Percentiles rank a stretch among this genome's conserved stretches.
Conservation (phyloP, 2,113 vertebrate species). For the Suricata suricatta region DNA sequence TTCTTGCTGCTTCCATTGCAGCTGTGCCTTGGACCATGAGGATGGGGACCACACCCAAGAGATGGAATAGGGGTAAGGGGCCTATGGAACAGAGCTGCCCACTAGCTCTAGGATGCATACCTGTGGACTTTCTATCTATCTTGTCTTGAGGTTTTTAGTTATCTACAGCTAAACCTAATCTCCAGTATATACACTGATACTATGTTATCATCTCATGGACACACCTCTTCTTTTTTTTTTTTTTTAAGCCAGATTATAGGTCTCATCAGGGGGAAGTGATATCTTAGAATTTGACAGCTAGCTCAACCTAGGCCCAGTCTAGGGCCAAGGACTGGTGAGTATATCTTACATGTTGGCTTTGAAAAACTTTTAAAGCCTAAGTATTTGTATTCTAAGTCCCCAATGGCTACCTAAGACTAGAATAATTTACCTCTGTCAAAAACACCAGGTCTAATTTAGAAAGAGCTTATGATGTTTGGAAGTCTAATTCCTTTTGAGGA, state of each 20-base stretch:
- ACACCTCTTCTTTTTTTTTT: background rate
- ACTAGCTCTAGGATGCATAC: too few species aligned
- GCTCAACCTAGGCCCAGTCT: background rate
- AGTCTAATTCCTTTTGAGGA: background rate
- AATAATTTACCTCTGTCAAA: background rate
- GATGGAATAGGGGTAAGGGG: background rate
- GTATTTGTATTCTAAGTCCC: background rate
- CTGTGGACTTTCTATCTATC: background rate
- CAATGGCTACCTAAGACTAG: background rate
- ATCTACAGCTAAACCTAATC: background rate
- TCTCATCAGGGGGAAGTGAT: background rate
- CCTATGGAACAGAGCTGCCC: background rate
- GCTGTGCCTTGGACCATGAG: background rate
- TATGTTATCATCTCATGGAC: background rate
- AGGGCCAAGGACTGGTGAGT: background rate
- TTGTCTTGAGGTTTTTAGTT: background rate
- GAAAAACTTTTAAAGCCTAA: background rate
- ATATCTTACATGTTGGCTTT: background rate
- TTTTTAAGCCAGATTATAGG: background rate
- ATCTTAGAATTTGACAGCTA: background rate
- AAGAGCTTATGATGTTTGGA: background rate
- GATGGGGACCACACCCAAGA: background rate
- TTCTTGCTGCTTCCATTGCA: background rate
- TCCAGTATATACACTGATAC: background rate
- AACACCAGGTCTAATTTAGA: background rate